Base-by-base conservation (phyloP, 2,888 invertebrate species). In the Drosophila flavopinicola region DNA sequence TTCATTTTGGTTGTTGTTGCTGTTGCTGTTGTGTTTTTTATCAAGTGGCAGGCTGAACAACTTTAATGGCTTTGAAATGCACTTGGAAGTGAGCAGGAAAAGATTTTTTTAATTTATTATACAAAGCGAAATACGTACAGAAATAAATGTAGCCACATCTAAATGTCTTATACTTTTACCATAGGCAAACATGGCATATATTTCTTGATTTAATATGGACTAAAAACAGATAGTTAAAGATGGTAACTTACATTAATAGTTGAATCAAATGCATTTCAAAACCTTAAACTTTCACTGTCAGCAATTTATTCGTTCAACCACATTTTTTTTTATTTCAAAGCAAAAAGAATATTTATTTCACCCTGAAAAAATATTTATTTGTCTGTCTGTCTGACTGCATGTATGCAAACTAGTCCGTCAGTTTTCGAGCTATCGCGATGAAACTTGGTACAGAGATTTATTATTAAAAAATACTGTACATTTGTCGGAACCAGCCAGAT, bases 21-120 rank as follows among this genome's bases (percentile, higher is more conserved):
- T 56, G 56, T 45, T 30, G 44, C 29, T 39, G 59, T 32, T 29
- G 53, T 44, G 48, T 32, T 65, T 51, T 76, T 54, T 76, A 73
- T 73, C 73, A 73, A 73, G 73, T 73, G 73, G 73, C 73, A 72
- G 57, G 57, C 77, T 73, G 61, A 79, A 67, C 60, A 78, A 73
- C 79, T 79, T 79, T 79, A 79, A 79, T 87, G 82, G 85, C 49
- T 85, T 87, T 85, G 74, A 85, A 85, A 85, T 78, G 78, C 75
- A 70, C 79, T 75, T 78, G 71, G 58, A 70, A 78, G 75, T 65
- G 67, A 54, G 59, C 76, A 71, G 66, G 39, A 72, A 65, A 76
- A 51, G 45, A 54, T 71, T 57, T 71, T 72, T 49, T 72, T 71
- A 72, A 75, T 72, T 72, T 75, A 75, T 71, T 75, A 35, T 17